Conservation (phyloP, 2,113 vertebrate genomes). For the Vicugna pacos region DNA sequence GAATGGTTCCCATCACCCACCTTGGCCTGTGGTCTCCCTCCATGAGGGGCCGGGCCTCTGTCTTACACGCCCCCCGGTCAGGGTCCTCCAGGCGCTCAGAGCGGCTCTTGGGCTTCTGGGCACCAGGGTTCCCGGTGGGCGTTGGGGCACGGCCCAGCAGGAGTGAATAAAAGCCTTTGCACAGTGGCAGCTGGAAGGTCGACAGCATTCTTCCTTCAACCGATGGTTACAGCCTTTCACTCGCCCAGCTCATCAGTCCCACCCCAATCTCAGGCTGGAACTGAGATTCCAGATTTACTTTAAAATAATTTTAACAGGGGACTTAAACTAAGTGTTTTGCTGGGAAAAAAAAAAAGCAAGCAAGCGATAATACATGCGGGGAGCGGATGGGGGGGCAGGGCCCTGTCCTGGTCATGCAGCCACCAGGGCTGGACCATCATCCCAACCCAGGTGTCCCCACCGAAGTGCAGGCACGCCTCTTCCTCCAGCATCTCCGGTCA, state of each 20-base stretch:
- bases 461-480: no score
- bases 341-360: no score
- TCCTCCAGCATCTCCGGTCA: no score
- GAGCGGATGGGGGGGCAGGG: background rate
- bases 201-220: rapidly evolving
- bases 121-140: background rate
- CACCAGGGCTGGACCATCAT: no score
- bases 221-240: background rate
- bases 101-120: background rate
- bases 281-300: background rate
- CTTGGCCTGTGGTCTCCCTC: no score
- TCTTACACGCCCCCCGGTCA: background rate
- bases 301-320: background rate
- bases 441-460: no score
- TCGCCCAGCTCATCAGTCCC: background rate
- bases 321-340: background rate
- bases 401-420: no score
- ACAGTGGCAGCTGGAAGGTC: background rate
- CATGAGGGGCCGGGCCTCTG: background rate
- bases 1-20: no score
- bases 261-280: background rate
- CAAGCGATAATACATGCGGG: background rate
- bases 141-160: background rate
- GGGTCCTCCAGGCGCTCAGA: background rate
- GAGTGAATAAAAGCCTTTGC: background rate